Evolutionary conservation across 2,113 vertebrate genomes (phyloP).

Genomic region (Piaya cayana): DNA sequence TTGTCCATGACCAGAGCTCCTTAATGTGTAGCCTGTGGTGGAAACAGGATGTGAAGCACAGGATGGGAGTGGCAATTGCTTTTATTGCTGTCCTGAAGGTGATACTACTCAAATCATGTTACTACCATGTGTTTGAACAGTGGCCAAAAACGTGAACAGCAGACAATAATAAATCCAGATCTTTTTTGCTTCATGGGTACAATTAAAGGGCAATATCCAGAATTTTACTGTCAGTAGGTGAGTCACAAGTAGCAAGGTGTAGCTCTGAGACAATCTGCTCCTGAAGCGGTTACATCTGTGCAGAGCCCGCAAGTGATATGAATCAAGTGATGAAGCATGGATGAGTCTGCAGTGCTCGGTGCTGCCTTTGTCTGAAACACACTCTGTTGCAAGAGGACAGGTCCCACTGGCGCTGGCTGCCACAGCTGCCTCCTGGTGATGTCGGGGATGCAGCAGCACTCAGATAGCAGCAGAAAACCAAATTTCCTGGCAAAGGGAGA

Average conservation of each 20-base stretch:
- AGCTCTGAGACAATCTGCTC: neutral
- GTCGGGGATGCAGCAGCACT: neutral
- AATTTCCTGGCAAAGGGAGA: neutral
- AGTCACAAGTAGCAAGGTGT: neutral
- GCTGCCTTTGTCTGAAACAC: neutral
- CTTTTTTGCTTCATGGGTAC: neutral
- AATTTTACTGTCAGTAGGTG: neutral
- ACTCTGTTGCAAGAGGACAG: accelerated
- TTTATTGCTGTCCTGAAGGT: neutral
- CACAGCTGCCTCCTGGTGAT: neutral
- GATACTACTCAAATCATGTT: neutral
- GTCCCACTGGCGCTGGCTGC: accelerated
- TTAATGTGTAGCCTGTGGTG: neutral
- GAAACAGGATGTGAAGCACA: slow-evolving; percentile 72
- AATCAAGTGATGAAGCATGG: neutral
- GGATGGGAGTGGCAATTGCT: slow-evolving; percentile 45
- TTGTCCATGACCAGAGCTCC: neutral
- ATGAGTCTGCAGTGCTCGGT: neutral
- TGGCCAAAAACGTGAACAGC: neutral
- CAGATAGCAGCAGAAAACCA: neutral
- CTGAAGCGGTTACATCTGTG: neutral
- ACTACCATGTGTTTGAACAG: neutral
- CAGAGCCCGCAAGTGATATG: neutral
- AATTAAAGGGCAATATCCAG: neutral
- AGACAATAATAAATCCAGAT: neutral